These are phyloP conservation scores for Mus musculus DNA, from an alignment of 2,113 vertebrate genomes.

Conservation along the genomic window DNA sequence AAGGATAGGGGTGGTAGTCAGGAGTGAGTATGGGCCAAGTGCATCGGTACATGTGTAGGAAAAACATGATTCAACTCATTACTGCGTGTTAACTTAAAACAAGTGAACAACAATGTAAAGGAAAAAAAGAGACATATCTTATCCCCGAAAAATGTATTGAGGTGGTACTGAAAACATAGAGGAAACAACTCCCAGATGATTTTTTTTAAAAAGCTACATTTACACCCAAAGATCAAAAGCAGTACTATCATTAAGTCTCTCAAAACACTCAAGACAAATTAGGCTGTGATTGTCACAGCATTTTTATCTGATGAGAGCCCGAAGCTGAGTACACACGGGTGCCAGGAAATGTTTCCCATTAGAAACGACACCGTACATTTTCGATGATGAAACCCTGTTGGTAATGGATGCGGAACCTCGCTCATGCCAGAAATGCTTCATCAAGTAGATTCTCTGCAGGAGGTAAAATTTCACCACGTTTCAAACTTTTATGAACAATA, in stretches of 20 bases:
- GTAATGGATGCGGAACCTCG: slow-evolving; percentile 16
- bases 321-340: not conserved
- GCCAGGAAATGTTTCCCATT: slow-evolving; percentile 61
- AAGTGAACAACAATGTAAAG: not conserved
- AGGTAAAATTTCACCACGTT: slow-evolving; percentile 66
- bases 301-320: slow-evolving; percentile 66
- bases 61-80: not conserved
- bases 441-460: slow-evolving; percentile 53
- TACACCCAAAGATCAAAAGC: slow-evolving; percentile 15
- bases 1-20: not conserved
- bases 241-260: not conserved
- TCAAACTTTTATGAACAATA: slow-evolving; percentile 58
- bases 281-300: slow-evolving; percentile 48
- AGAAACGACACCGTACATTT: slow-evolving; percentile 34
- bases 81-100: not conserved
- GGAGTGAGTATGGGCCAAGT: not conserved
- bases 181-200: slow-evolving; percentile 24
- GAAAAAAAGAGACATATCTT: not conserved
- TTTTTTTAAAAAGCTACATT: slow-evolving; percentile 15
- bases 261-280: slow-evolving; percentile 53
- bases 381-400: slow-evolving; percentile 52
- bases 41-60: not conserved
- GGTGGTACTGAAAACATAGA: slow-evolving; percentile 26
- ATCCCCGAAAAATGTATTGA: not conserved
- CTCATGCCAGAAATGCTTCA: slow-evolving; percentile 58